Conservation (phyloP, 2,888 invertebrate species). For the Euzetes globulus region DNA sequence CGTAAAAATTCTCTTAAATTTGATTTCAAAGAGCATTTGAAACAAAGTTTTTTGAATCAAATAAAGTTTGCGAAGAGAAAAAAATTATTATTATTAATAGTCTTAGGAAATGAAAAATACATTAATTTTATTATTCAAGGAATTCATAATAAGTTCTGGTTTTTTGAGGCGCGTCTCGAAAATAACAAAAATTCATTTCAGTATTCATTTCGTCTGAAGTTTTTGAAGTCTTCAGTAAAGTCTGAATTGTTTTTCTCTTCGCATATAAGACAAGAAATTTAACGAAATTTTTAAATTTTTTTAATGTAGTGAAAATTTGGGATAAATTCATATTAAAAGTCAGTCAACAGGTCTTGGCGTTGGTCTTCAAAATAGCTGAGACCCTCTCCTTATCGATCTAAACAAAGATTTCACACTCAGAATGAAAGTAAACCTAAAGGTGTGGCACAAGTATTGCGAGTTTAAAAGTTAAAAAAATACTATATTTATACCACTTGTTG, state of each 20-base stretch:
- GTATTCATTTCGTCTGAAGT: neutral
- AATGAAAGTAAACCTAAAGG: neutral
- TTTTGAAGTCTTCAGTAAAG: neutral
- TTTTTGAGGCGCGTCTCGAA: conserved; percentile 1
- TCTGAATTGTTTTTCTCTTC: neutral
- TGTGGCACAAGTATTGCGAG: neutral
- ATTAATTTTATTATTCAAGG: neutral
- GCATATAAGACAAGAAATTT: neutral
- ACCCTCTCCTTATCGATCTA: neutral
- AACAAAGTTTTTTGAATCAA: no score
- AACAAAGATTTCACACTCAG: neutral
- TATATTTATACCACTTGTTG: neutral
- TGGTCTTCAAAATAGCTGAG: neutral
- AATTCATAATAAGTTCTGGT: neutral
- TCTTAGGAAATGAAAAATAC: neutral
- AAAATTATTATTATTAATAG: neutral
- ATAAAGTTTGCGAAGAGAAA: no score
- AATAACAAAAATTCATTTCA: neutral
- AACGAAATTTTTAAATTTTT: neutral
- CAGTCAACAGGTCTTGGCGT: conserved; percentile 16
- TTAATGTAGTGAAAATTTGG: neutral
- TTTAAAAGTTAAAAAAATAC: neutral
- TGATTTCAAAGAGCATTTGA: no score
- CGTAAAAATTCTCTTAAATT: no score
- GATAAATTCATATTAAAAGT: neutral